Percentiles rank a stretch among this genome's conserved stretches.
Evolutionary conservation across 2,888 invertebrate species (phyloP).

Genomic region (Labia minor): DNA sequence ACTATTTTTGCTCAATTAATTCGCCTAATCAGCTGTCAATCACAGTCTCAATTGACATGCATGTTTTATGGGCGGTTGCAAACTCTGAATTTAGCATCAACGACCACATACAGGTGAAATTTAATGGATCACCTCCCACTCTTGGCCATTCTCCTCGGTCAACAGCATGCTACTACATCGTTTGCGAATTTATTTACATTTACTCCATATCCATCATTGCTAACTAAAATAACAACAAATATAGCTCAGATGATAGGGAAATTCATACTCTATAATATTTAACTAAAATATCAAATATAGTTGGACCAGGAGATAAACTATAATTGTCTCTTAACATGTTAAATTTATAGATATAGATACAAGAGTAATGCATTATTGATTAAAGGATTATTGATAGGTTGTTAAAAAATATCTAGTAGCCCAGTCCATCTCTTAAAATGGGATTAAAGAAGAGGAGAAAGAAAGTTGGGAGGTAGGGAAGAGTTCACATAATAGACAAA

Average conservation of each 20-base stretch:
- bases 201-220: slow-evolving; percentile 7
- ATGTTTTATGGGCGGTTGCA: slow-evolving; percentile 13
- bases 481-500: too few species aligned
- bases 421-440: too few species aligned
- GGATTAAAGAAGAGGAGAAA: too few species aligned
- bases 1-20: slow-evolving; percentile 13
- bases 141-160: not conserved
- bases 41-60: slow-evolving; percentile 13
- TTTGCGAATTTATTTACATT: slow-evolving; percentile 6
- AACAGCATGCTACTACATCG: not conserved
- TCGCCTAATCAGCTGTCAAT: slow-evolving; percentile 5
- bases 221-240: slow-evolving; percentile 7
- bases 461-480: too few species aligned
- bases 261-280: not conserved
- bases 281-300: slow-evolving; percentile 2
- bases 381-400: not conserved
- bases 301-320: not conserved
- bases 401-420: too few species aligned
- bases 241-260: not conserved
- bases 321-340: too few species aligned
- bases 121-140: slow-evolving; percentile 7
- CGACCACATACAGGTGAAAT: not conserved
- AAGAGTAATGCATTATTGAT: not conserved
- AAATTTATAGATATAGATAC: not conserved
- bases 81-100: slow-evolving; percentile 3